A percentile compares a stretch with the other conserved stretches of the same genome.
Evolutionary conservation across 2,888 invertebrate species (phyloP).

Genomic region (Leucoptera coffeella): DNA sequence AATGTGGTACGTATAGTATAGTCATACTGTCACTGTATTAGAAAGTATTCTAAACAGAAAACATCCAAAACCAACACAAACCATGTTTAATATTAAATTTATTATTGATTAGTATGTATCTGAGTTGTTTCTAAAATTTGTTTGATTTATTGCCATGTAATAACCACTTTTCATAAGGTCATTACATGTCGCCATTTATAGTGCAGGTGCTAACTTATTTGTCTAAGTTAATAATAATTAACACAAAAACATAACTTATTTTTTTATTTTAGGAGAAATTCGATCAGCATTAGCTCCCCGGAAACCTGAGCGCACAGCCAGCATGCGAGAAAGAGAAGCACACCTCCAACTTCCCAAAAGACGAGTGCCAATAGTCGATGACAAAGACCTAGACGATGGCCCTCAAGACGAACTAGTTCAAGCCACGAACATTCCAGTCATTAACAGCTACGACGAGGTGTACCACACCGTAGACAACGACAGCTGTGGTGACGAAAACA

Average conservation of each 20-base stretch:
- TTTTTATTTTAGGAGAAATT: slow-evolving; percentile 61
- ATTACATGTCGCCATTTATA: background rate
- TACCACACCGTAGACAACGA: slow-evolving; percentile 37
- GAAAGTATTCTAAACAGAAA: too few relatives aligned
- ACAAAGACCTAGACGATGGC: slow-evolving; percentile 41
- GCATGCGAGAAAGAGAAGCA: slow-evolving; percentile 75
- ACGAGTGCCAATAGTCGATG: slow-evolving; percentile 27
- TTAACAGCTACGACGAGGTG: slow-evolving; percentile 44
- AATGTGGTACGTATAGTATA: too few relatives aligned
- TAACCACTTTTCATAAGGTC: background rate
- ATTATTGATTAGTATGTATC: too few relatives aligned
- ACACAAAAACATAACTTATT: too few relatives aligned
- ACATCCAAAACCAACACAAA: too few relatives aligned
- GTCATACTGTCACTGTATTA: too few relatives aligned
- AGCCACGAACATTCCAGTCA: slow-evolving; percentile 38
- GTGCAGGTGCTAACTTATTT: background rate
- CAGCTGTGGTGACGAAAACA: slow-evolving; percentile 9
- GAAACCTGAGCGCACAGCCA: slow-evolving; percentile 81
- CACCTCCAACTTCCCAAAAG: slow-evolving; percentile 55
- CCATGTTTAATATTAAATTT: too few relatives aligned
- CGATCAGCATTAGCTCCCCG: slow-evolving; percentile 74
- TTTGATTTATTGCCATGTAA: background rate
- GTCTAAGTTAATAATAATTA: too few relatives aligned
- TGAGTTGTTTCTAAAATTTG: background rate
- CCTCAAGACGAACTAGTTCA: slow-evolving; percentile 31